These are phyloP conservation scores for Hemicentrotus pulcherrimus DNA, from an alignment of 35 echinoderm and acorn worm species.

Conservation along the genomic window DNA sequence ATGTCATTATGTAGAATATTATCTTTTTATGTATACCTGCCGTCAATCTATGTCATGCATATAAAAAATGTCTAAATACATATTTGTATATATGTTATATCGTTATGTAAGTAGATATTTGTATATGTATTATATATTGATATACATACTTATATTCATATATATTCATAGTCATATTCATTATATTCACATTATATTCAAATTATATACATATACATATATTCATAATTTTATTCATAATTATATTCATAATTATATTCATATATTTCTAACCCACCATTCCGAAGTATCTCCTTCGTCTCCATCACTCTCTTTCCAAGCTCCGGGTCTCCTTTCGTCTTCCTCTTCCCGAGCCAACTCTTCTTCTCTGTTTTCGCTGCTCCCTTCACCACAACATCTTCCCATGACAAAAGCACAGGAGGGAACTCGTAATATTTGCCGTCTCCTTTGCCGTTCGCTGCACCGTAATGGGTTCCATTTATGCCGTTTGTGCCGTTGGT, in stretches of 20 bases:
- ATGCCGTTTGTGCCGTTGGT: background rate
- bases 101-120: background rate
- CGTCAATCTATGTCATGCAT: too few relatives aligned
- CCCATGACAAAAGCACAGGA: conserved; percentile 30
- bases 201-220: too few relatives aligned
- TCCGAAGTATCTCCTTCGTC: conserved; percentile 28
- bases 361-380: conserved; percentile 28
- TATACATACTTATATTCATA: too few relatives aligned
- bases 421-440: conserved; percentile 22
- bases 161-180: too few relatives aligned
- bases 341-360: background rate
- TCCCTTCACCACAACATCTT: conserved; percentile 30
- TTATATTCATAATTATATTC: conserved; percentile 19
- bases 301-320: background rate
- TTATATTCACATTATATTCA: too few relatives aligned
- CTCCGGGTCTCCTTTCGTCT: background rate
- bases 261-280: background rate
- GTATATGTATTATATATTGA: too few relatives aligned
- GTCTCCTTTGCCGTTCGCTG: background rate
- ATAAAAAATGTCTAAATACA: too few relatives aligned
- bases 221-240: too few relatives aligned
- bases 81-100: too few relatives aligned
- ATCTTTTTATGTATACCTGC: too few relatives aligned
- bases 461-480: conserved; percentile 16
- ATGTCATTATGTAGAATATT: too few relatives aligned